phyloP scores from a whole-genome alignment of 2,113 vertebrate species.

The Bubalus kerabau region DNA sequence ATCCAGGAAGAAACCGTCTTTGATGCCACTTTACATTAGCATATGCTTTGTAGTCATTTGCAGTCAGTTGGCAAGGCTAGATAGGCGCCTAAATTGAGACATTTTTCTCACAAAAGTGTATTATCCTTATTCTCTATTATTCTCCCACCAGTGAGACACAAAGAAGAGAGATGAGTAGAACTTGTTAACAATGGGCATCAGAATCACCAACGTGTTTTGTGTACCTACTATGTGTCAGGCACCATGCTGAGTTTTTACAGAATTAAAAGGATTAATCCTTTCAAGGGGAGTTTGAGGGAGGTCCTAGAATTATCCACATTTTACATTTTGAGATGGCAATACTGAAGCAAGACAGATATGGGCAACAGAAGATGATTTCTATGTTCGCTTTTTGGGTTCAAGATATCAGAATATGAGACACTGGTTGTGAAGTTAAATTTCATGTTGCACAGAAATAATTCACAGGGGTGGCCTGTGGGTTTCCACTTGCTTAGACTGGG shows the following conservation, averaged over 20 bases:
- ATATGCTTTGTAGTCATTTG: constrained; percentile 34
- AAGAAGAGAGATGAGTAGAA: background rate
- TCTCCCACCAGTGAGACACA: background rate
- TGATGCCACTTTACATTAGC: constrained; percentile 43
- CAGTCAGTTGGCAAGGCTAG: constrained; percentile 38
- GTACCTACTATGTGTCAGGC: constrained; percentile 16
- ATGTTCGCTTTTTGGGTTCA: background rate
- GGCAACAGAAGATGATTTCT: background rate
- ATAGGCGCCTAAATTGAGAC: background rate
- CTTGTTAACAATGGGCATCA: background rate
- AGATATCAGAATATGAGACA: background rate
- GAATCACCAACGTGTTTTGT: background rate
- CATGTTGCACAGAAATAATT: background rate
- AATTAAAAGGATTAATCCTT: background rate
- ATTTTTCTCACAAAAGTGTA: constrained; percentile 4
- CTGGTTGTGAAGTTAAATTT: background rate
- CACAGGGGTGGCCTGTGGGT: background rate
- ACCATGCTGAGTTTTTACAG: background rate
- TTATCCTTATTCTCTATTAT: background rate
- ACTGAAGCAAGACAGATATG: background rate
- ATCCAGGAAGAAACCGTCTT: constrained; percentile 63
- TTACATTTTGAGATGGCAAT: background rate
- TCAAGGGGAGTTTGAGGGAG: background rate
- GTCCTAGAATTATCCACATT: background rate
- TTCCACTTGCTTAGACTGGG: background rate